These are phyloP conservation scores for Cryptophagus acutangulus DNA, from an alignment of 2,888 invertebrate species.

Conservation along the genomic window DNA sequence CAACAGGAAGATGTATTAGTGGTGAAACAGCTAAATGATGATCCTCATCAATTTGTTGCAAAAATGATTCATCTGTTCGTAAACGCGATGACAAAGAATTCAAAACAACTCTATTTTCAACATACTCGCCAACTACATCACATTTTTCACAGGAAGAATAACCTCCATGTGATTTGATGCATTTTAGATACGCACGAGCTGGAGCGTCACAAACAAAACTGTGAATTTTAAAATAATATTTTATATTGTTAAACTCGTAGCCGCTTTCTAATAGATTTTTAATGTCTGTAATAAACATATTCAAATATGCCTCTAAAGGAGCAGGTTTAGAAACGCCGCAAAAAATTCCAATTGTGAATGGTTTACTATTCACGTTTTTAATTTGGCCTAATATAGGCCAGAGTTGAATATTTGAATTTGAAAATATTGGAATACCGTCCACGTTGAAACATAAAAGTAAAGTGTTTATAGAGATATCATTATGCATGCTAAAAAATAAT, in stretches of 20 bases:
- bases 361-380: slow-evolving; percentile 3
- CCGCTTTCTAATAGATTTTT: neutral
- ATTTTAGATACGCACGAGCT: slow-evolving; percentile 23
- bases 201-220: slow-evolving; percentile 25
- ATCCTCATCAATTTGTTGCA: neutral
- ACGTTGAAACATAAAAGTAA: slow-evolving; percentile 4
- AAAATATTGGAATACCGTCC: slow-evolving; percentile 8
- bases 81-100: neutral
- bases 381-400: slow-evolving; percentile 9
- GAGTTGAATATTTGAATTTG: slow-evolving; percentile 2
- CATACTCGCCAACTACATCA: slow-evolving; percentile 11
- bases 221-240: slow-evolving; percentile 14
- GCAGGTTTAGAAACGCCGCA: slow-evolving; percentile 6
- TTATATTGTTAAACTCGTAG: neutral
- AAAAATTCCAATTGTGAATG: slow-evolving; percentile 7
- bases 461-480: neutral
- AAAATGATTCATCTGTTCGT: slow-evolving; percentile 17
- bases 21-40: slow-evolving; percentile 11
- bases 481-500: neutral
- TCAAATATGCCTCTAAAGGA: slow-evolving; percentile 5
- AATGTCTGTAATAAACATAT: neutral
- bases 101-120: slow-evolving; percentile 4
- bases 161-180: slow-evolving; percentile 19
- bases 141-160: slow-evolving; percentile 26
- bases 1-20: slow-evolving; percentile 15